A percentile compares a stretch with the other conserved stretches of the same genome.
These are phyloP conservation scores for Dendroctonus ponderosae DNA, from an alignment of 1,140 invertebrate genomes.

Conservation along the genomic window DNA sequence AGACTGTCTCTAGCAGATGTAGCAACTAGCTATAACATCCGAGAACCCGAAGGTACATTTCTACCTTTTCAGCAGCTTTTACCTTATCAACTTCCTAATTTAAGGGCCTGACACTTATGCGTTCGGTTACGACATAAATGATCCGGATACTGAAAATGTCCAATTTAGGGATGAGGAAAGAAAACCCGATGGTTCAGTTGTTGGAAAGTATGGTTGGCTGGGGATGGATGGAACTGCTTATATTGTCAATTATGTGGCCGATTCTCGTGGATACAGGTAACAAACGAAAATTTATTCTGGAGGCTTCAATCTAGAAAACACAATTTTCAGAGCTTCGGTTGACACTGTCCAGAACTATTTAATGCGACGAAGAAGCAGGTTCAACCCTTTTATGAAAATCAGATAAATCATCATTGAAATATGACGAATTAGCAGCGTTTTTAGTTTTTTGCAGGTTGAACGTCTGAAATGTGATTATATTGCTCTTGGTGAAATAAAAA, in stretches of 20 bases:
- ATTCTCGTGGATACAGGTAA: slow-evolving; percentile 65
- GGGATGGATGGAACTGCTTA: slow-evolving; percentile 61
- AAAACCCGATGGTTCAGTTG: slow-evolving; percentile 63
- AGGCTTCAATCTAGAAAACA: too few relatives aligned
- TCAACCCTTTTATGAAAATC: too few relatives aligned
- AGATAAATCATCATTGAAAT: too few relatives aligned
- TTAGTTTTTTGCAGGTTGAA: too few relatives aligned
- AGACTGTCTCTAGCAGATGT: slow-evolving; percentile 42
- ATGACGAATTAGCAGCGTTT: too few relatives aligned
- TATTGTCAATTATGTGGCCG: slow-evolving; percentile 61
- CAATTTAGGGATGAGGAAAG: slow-evolving; percentile 67
- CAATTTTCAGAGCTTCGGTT: too few relatives aligned
- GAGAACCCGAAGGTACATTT: slow-evolving; percentile 40
- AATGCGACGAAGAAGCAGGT: too few relatives aligned
- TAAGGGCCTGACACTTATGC: slow-evolving; percentile 63
- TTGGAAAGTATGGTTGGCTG: slow-evolving; percentile 66
- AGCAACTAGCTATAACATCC: slow-evolving; percentile 43
- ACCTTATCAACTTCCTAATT: not conserved
- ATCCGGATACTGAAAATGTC: slow-evolving; percentile 59
- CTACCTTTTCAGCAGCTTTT: not conserved
- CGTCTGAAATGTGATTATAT: too few relatives aligned
- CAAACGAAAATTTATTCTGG: too few relatives aligned
- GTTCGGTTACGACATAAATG: slow-evolving; percentile 68
- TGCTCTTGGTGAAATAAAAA: too few relatives aligned
- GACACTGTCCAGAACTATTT: too few relatives aligned